Conservation (phyloP, 2,888 invertebrate species). For the Hirtodrosophila trivittata region DNA sequence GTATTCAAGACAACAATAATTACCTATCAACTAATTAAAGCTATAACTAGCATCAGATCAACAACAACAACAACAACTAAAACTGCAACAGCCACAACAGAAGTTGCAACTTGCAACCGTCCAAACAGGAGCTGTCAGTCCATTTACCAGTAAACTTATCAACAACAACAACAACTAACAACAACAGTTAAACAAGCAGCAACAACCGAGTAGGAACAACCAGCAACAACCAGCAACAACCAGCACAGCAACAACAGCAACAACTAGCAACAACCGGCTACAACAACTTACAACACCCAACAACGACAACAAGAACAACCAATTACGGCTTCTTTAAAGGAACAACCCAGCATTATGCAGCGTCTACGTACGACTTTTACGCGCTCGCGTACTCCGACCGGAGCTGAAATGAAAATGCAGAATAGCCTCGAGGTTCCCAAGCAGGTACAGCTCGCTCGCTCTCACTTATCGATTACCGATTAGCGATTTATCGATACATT, state of each 20-base stretch:
- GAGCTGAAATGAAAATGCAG: conserved; percentile 95
- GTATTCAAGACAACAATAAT: neutral
- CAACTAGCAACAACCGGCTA: conserved; percentile 17
- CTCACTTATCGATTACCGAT: too few species aligned
- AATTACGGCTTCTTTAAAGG: conserved; percentile 1
- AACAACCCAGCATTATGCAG: conserved; percentile 75
- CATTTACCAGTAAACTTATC: conserved; percentile 13
- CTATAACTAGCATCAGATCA: conserved; percentile 6
- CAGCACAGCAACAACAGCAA: neutral
- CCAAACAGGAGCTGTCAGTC: conserved; percentile 27
- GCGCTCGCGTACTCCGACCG: conserved; percentile 94
- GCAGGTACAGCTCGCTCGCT: too few species aligned
- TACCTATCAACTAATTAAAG: too few species aligned
- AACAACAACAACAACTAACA: conserved; percentile 6
- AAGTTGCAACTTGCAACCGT: conserved; percentile 36
- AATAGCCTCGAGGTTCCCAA: conserved; percentile 95
- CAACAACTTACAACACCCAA: conserved; percentile 30
- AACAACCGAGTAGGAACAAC: neutral
- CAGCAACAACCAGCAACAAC: conserved; percentile 7
- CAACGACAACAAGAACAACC: conserved; percentile 1
- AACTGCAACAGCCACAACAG: conserved; percentile 2
- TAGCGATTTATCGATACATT: neutral
- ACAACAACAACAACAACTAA: conserved; percentile 12
- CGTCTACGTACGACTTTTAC: conserved; percentile 93
- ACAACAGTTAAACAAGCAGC: neutral